Conservation (phyloP, 1,140 invertebrate species). For the Lycorma delicatula region DNA sequence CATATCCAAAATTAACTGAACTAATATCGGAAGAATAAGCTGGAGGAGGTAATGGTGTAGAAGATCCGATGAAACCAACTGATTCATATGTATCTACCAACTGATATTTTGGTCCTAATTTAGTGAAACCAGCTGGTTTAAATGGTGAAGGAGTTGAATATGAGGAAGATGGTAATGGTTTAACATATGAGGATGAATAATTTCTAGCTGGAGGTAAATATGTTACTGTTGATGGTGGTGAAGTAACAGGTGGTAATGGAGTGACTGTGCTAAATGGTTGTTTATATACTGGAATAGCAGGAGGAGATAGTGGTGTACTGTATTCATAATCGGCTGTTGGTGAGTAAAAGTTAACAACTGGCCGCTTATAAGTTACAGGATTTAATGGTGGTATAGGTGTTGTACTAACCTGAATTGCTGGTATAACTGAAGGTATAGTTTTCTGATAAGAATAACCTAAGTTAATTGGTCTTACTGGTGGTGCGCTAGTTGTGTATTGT, state of each 20-base stretch:
- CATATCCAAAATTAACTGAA: background rate
- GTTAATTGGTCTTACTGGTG: conserved; percentile 1
- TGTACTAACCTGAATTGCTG: conserved; percentile 15
- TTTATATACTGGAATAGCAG: background rate
- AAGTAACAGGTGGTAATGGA: conserved; percentile 6
- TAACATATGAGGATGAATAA: background rate
- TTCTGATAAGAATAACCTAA: background rate
- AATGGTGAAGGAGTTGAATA: background rate
- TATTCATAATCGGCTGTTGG: background rate
- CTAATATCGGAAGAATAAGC: background rate
- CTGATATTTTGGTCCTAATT: background rate
- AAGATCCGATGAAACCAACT: background rate
- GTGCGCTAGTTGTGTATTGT: conserved; percentile 18
- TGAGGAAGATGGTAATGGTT: background rate
- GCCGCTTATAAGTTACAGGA: conserved; percentile 18
- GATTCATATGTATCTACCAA: background rate
- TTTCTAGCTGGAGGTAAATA: background rate
- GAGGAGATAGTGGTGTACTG: background rate
- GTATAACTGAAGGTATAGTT: conserved; percentile 5
- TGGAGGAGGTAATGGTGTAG: conserved; percentile 5
- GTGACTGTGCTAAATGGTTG: background rate
- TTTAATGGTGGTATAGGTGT: conserved; percentile 18
- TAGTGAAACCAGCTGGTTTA: conserved; percentile 2
- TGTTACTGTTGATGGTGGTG: conserved; percentile 4
- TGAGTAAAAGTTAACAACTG: background rate